Percentiles rank a stretch among this genome's conserved stretches.
phyloP scores from a whole-genome alignment of 92 coral and sea anemone species.

The Palythoa heliodiscus region DNA sequence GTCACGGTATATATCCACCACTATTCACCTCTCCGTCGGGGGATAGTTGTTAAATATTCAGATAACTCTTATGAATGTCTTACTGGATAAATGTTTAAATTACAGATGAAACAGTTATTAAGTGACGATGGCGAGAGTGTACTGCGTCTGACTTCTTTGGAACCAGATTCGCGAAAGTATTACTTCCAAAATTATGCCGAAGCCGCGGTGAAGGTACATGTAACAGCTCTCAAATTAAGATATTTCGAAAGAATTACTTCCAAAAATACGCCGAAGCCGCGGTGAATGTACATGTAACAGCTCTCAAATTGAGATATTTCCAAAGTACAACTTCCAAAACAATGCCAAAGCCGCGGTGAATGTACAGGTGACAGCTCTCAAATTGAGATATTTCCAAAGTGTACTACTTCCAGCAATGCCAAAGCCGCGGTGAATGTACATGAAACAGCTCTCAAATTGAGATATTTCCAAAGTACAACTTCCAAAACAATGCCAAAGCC shows the following conservation, averaged over 20 bases:
- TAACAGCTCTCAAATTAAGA: too few species aligned
- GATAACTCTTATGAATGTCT: background rate
- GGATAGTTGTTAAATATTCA: background rate
- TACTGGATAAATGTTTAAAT: background rate
- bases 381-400: too few species aligned
- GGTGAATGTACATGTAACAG: background rate
- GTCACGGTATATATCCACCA: too few species aligned
- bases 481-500: too few species aligned
- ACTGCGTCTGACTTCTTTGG: background rate
- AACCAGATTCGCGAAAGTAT: background rate
- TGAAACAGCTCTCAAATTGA: background rate
- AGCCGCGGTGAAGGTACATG: background rate
- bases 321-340: background rate
- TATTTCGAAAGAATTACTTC: background rate
- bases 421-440: background rate
- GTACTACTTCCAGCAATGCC: background rate
- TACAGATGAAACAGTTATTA: background rate
- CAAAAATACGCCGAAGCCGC: background rate
- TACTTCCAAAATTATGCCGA: slow-evolving; percentile 5
- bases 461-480: too few species aligned
- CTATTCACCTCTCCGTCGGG: too few species aligned
- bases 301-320: too few species aligned
- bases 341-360: background rate
- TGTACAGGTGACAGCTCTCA: background rate
- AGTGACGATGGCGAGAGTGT: background rate